A percentile compares a stretch with the other conserved stretches of the same genome.
Conservation (phyloP, 2,797 vertebrate species). For the Xenopus petersii region DNA sequence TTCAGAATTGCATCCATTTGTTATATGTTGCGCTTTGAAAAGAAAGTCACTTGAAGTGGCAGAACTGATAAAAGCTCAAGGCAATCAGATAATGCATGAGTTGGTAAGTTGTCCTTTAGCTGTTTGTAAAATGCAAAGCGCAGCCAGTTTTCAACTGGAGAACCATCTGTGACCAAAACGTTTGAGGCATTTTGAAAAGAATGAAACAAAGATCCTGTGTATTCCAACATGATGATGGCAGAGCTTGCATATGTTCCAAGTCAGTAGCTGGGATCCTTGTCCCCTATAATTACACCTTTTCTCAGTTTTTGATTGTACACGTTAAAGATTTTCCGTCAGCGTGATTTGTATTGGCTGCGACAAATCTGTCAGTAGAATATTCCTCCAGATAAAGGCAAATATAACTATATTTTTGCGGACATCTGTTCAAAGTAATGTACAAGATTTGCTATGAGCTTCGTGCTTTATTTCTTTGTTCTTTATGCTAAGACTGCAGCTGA, state of each 20-base stretch:
- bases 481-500: neutral
- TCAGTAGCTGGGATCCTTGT: conserved; percentile 11
- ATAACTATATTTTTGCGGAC: conserved; percentile 28
- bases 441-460: conserved; percentile 4
- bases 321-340: conserved; percentile 35
- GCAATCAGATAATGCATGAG: conserved; percentile 58
- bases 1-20: conserved; percentile 8
- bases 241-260: conserved; percentile 14
- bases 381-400: conserved; percentile 20
- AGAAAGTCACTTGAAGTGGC: conserved; percentile 50
- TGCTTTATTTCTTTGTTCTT: neutral
- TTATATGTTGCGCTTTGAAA: conserved; percentile 5
- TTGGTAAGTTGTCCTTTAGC: conserved; percentile 60
- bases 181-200: conserved; percentile 50
- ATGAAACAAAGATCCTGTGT: conserved; percentile 20
- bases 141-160: conserved; percentile 59
- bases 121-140: conserved; percentile 56
- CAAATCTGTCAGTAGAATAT: conserved; percentile 9
- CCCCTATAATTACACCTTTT: conserved; percentile 17
- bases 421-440: conserved; percentile 30
- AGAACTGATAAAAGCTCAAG: conserved; percentile 54
- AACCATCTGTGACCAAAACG: conserved; percentile 65
- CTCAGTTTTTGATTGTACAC: conserved; percentile 26
- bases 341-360: conserved; percentile 23
- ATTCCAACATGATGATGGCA: neutral